Evolutionary conservation across 92 coral and sea anemone species (phyloP).

Genomic region (Pocillopora meandrina): DNA sequence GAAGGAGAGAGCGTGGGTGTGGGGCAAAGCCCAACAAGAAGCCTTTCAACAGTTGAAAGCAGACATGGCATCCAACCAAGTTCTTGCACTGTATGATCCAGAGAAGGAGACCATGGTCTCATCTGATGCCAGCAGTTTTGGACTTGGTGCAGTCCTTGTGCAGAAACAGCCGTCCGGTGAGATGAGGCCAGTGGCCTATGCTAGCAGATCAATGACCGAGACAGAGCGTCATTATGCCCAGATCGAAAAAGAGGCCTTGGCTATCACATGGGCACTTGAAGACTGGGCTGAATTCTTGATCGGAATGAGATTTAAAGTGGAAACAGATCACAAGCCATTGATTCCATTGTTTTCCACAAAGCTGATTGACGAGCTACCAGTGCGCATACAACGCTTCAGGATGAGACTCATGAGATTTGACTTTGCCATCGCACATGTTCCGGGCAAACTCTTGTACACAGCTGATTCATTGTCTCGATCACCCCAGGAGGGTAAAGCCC

Average conservation of each 20-base stretch:
- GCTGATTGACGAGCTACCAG: constrained; percentile 39
- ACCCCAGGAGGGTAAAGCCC: constrained; percentile 9
- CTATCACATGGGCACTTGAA: neutral
- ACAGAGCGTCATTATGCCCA: neutral
- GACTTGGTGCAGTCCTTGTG: neutral
- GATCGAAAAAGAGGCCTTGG: constrained; percentile 4
- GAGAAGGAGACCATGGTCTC: neutral
- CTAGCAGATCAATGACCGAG: neutral
- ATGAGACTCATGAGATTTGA: constrained; percentile 46
- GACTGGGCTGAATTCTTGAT: constrained; percentile 10
- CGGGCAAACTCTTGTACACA: constrained; percentile 50
- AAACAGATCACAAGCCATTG: constrained; percentile 52
- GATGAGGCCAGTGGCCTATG: neutral
- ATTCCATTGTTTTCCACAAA: constrained; percentile 41
- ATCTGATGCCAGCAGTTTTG: neutral
- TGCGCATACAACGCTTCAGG: constrained; percentile 37
- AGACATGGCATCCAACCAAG: neutral
- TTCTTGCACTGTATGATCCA: neutral
- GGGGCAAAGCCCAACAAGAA: neutral
- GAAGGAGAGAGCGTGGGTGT: neutral
- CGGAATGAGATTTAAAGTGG: constrained; percentile 36
- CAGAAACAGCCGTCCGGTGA: neutral
- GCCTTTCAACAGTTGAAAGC: neutral
- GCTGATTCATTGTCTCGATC: constrained; percentile 49
- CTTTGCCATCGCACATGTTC: constrained; percentile 24